Evolutionary conservation across 2,888 invertebrate species (phyloP), one percentile per base, ranked within the genome.

Genomic region (Leucophenga montana): DNA sequence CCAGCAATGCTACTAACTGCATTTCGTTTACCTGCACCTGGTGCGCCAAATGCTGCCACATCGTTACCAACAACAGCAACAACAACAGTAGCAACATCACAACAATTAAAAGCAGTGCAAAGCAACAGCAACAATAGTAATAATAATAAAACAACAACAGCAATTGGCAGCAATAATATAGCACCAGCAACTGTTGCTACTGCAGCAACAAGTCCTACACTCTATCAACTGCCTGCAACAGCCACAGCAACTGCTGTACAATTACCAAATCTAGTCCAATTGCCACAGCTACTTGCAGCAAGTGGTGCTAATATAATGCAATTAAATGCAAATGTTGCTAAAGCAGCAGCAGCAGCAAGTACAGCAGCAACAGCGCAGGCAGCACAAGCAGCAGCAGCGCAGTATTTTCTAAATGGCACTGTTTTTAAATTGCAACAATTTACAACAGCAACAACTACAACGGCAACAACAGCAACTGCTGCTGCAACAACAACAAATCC

Each of bases 231-330:
- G 85, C 92, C 92, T 1, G 22, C 62, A 14, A 31, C 27, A 27
- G 39, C 39, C 3, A 39, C 27, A 14, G 39, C 39, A 8, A 39
- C 39, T 39, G 48, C 62, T 14, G 88, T 92, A 59, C 89, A 92
- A 84, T 87, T 92, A 86, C 92, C 92, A 77, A 92, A 92, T 88
- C 88, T 92, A 72, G 91, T 92, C 76, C 92, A 92, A 89, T 90
- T 92, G 88, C 92, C 92, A 70, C 92, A 91, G 82, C 85, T 92
- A 70, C 89, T 92, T 88, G 89, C 92, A 5, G 82, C 85, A 82
- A 90, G 91, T 86, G 87, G 87, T 22, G 90, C 91, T 70, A 87
- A 86, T 61, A 91, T 86, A 5, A 91, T 85, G 86, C 87, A 86
- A 31, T 73, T 86, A 59, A 85, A 83, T 68, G 74, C 73, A 53